Evolutionary conservation across 2,888 invertebrate genomes (phyloP).

Genomic region (Liopterus haemorrhoidalis): DNA sequence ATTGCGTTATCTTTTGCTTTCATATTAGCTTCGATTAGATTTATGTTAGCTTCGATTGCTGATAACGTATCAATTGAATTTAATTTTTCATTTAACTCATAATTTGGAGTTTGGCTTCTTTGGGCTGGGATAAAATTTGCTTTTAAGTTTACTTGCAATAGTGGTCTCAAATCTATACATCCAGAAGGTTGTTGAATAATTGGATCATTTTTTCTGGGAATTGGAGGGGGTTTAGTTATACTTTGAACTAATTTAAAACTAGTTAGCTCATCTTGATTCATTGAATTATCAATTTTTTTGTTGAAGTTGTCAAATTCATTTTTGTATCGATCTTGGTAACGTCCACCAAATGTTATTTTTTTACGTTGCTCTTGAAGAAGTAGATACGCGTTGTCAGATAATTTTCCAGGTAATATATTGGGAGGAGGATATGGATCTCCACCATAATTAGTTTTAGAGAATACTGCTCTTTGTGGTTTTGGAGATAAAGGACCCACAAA

Average conservation of each 20-base stretch:
- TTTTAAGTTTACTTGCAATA: conserved; percentile 6
- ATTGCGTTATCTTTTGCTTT: conserved; percentile 43
- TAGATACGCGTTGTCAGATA: conserved; percentile 13
- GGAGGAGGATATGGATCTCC: too few species aligned
- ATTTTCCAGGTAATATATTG: too few species aligned
- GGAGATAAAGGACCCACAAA: too few species aligned
- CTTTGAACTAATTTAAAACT: conserved; percentile 17
- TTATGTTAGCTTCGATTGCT: conserved; percentile 50
- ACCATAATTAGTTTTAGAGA: too few species aligned
- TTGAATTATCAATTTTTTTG: background rate
- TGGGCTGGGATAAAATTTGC: conserved; percentile 7
- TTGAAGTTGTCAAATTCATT: conserved; percentile 18
- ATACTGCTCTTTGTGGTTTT: too few species aligned
- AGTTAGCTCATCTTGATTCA: conserved; percentile 3
- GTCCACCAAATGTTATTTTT: conserved; percentile 41
- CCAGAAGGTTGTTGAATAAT: conserved; percentile 1
- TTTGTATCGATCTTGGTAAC: conserved; percentile 43
- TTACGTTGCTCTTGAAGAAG: conserved; percentile 36
- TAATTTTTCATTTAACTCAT: conserved; percentile 34
- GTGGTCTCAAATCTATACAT: conserved; percentile 8
- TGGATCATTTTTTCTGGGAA: conserved; percentile 5
- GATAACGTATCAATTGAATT: conserved; percentile 50
- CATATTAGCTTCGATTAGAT: conserved; percentile 51
- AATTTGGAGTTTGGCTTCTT: conserved; percentile 8
- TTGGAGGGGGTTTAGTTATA: background rate